Base-by-base conservation (phyloP, 37 sponge, comb jelly and placozoan species). In the Diacarnus erythraeanus region DNA sequence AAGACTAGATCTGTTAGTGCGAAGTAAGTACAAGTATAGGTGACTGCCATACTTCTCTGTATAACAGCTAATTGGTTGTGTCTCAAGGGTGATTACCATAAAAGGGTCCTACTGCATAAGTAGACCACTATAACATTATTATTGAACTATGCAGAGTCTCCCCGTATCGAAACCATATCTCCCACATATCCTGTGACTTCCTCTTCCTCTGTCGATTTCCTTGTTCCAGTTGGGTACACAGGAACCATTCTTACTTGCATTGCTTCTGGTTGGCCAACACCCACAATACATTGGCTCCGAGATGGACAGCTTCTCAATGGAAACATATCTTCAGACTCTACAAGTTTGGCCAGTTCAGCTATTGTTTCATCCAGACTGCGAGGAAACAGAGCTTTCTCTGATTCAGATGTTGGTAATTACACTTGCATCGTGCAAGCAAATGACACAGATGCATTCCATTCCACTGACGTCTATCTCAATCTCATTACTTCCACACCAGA, bases 251-350 rank as follows among this genome's bases (percentile, higher is more conserved):
- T 85, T 22, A 77, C 72, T 27, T 85, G 85, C 54, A 60, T 34
- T 30, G 78, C 63, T 0, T 63, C 39, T 72, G 85, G 60, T 10
- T 77, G 70, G 64, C 85, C 85, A 2, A n/a, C 59, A 5, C 85
- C 85, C 26, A 29, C 42, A 1, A 54, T 85, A 2, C 22, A 78
- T 23, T 85, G 85, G 85, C 26, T 41, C 4, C 35, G 30, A 59
- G 10, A 80, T 8, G 54, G 58, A 3, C 29, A n/a, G 2, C 2
- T 42, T 36, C 74, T 42, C 36, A 74, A 33, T 30, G 56, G 74
- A 56, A 47, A 44, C 22, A 71, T 71, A 42, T 22, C 12, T 15
- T 47, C 51, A 47, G 51, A 47, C 6, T 47, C 36, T 47, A 15
- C 51, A 6, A 47, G 6, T 12, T 15, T 12, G 12, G 6, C 12